Conservation (phyloP, 2,113 vertebrate genomes). For the Anolis carolinensis region DNA sequence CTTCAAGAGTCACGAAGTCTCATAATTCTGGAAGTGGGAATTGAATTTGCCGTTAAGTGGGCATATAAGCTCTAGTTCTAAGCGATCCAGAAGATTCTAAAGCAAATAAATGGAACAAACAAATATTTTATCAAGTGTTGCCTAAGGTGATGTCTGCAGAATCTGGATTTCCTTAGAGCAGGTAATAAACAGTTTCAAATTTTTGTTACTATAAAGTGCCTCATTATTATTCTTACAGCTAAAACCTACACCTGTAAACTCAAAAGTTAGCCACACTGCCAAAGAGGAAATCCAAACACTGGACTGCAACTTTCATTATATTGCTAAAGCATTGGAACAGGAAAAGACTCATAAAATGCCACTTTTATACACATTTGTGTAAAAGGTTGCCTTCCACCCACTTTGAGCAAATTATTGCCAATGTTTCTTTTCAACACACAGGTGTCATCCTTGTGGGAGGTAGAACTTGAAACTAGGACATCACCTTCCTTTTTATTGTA, state of each 20-base stretch:
- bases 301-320: background rate
- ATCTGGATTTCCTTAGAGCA: background rate
- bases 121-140: background rate
- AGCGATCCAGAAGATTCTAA: background rate
- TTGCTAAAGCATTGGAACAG: background rate
- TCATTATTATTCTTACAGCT: background rate
- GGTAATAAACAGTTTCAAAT: background rate
- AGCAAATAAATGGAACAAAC: background rate
- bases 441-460: background rate
- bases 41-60: background rate
- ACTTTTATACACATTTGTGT: background rate
- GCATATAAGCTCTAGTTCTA: too few species aligned
- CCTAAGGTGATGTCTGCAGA: background rate
- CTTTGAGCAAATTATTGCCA: background rate
- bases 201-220: background rate
- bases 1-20: too few species aligned
- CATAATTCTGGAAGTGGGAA: background rate
- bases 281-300: background rate
- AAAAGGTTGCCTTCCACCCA: background rate
- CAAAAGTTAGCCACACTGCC: background rate
- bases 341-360: background rate
- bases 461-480: slow-evolving; percentile 9
- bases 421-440: background rate
- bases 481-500: background rate
- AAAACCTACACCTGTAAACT: background rate